phyloP scores from a whole-genome alignment of 2,888 invertebrate species.

The Phrixothrix hirtus region DNA sequence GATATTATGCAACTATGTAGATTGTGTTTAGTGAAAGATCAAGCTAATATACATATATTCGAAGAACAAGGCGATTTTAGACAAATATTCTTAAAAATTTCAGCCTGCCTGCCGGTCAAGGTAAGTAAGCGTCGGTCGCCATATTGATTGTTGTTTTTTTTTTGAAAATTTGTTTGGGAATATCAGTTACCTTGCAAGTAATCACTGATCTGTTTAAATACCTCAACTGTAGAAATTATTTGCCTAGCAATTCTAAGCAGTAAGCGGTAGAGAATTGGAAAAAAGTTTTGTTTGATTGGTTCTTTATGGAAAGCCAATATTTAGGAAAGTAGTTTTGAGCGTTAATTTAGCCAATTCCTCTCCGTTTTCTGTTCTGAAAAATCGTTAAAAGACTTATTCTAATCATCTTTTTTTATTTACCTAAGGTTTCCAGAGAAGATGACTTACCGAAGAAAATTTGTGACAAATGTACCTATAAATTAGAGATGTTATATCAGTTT shows the following conservation, averaged over 20 bases:
- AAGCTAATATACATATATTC: conserved; percentile 70
- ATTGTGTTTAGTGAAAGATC: conserved; percentile 56
- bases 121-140: conserved; percentile 58
- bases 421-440: conserved; percentile 67
- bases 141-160: conserved; percentile 37
- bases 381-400: too few species aligned
- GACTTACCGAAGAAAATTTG: conserved; percentile 73
- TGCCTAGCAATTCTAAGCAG: too few species aligned
- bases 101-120: conserved; percentile 74
- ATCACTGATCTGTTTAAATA: too few species aligned
- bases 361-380: too few species aligned
- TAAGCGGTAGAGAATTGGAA: too few species aligned
- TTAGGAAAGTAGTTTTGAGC: conserved; percentile 10
- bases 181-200: too few species aligned
- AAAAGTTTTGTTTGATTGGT: conserved; percentile 6
- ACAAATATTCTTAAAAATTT: conserved; percentile 69
- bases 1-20: conserved; percentile 54
- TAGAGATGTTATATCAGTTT: conserved; percentile 73
- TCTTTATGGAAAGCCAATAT: not conserved
- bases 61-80: conserved; percentile 67
- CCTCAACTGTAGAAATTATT: too few species aligned
- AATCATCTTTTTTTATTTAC: conserved; percentile 2
- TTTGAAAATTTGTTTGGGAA: too few species aligned
- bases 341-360: conserved; percentile 2
- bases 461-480: conserved; percentile 70